Evolutionary conservation across 2,113 vertebrate species (phyloP).

Genomic region (Tenrec ecaudatus): DNA sequence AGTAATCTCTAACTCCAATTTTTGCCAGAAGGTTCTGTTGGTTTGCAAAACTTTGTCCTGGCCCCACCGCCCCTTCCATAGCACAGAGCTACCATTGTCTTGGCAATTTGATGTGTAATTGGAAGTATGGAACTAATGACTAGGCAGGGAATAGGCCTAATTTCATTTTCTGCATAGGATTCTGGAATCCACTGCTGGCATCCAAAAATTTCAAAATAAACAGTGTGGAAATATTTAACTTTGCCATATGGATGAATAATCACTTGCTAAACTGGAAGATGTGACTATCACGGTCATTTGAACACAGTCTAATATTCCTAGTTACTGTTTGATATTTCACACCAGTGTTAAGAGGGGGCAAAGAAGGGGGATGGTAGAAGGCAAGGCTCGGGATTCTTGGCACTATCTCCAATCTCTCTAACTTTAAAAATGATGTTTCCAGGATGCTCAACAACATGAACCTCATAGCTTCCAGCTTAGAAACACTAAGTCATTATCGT

Average conservation of each 20-base stretch:
- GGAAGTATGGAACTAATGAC: slow-evolving; percentile 39
- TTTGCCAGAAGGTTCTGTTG: neutral
- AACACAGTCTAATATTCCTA: slow-evolving; percentile 50
- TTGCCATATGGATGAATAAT: slow-evolving; percentile 60
- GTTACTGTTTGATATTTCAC: slow-evolving; percentile 46
- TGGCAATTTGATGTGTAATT: slow-evolving; percentile 48
- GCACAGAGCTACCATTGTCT: neutral
- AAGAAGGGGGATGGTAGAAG: neutral
- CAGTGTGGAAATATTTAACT: slow-evolving; percentile 56
- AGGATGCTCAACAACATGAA: slow-evolving; percentile 43
- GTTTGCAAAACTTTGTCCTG: slow-evolving; percentile 31
- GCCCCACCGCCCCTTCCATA: neutral
- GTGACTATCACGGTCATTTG: neutral
- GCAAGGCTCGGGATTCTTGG: neutral
- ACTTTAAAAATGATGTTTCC: slow-evolving; percentile 45
- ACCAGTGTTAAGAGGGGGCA: neutral
- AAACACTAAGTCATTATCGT: slow-evolving; percentile 62
- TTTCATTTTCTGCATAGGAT: neutral
- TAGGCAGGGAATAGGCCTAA: slow-evolving; percentile 10
- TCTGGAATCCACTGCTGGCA: slow-evolving; percentile 28
- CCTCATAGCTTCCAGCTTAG: slow-evolving; percentile 44
- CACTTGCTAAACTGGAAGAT: slow-evolving; percentile 61
- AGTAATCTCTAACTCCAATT: neutral
- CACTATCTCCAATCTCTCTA: neutral
- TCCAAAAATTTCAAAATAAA: slow-evolving; percentile 43